Percentiles rank a stretch among this genome's conserved stretches.
Conservation (phyloP, 2,888 invertebrate species). For the Eupithecia pulchellata region DNA sequence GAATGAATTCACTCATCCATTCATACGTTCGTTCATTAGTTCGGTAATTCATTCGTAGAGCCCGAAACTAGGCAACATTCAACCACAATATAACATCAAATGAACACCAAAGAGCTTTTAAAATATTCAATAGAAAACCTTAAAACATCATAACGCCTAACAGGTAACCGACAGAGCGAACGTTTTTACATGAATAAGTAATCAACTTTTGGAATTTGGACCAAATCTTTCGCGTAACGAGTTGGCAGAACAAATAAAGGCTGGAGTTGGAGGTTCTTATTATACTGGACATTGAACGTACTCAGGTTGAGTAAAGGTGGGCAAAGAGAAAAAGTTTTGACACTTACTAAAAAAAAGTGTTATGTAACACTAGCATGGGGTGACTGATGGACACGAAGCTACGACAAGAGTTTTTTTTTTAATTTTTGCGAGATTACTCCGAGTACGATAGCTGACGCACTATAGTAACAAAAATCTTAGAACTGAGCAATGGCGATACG, state of each 20-base stretch:
- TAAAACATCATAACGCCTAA: slow-evolving; percentile 49
- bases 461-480: no score
- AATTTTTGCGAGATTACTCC: no score
- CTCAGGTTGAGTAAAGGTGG: slow-evolving; percentile 3
- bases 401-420: no score
- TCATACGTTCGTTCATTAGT: no score
- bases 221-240: slow-evolving; percentile 80
- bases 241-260: slow-evolving; percentile 80
- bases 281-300: slow-evolving; percentile 52
- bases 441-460: no score
- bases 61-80: neutral
- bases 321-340: no score
- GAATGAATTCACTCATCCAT: no score
- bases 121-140: slow-evolving; percentile 55
- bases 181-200: slow-evolving; percentile 77
- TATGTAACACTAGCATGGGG: no score
- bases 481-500: no score
- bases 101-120: slow-evolving; percentile 35
- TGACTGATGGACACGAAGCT: no score
- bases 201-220: slow-evolving; percentile 76
- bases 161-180: slow-evolving; percentile 49
- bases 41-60: no score
- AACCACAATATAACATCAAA: slow-evolving; percentile 1
- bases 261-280: slow-evolving; percentile 63
- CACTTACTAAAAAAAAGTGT: no score